A percentile compares a stretch with the other conserved stretches of the same genome.
Conservation (phyloP, 2,797 vertebrate genomes). For the Smutsia gigantea region DNA sequence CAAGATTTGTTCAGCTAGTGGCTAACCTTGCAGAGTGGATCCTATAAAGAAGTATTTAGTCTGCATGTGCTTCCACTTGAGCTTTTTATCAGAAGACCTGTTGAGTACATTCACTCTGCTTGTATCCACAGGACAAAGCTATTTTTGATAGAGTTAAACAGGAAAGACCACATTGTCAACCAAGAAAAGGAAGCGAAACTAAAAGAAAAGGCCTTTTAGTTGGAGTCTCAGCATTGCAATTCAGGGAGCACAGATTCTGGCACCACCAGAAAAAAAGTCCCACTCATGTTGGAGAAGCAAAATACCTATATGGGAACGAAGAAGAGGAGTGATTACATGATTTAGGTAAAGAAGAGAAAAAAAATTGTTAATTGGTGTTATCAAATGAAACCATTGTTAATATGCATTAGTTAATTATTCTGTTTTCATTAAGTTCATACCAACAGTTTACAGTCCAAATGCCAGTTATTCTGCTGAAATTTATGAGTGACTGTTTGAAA, state of each 20-base stretch:
- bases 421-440: not conserved
- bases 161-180: slow-evolving; percentile 91
- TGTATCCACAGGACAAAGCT: slow-evolving; percentile 91
- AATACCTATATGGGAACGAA: no score
- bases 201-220: no score
- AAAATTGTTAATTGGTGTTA: not conserved
- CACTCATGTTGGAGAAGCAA: no score
- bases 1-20: slow-evolving; percentile 16
- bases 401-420: not conserved
- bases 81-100: slow-evolving; percentile 90
- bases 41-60: slow-evolving; percentile 78
- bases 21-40: not conserved
- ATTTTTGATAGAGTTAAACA: slow-evolving; percentile 93
- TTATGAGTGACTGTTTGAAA: not conserved
- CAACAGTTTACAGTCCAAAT: not conserved
- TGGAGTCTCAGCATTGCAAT: not conserved
- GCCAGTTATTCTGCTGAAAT: not conserved
- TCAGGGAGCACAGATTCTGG: not conserved
- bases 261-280: not conserved
- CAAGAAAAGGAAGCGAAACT: no score
- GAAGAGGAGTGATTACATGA: not conserved
- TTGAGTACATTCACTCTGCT: slow-evolving; percentile 90
- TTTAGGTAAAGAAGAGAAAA: not conserved
- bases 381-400: not conserved
- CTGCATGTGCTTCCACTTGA: slow-evolving; percentile 83